Percentiles rank a stretch among this genome's conserved stretches.
Conservation (phyloP, 53 echinoderm and acorn worm genomes). For the Arbacia lixula region DNA sequence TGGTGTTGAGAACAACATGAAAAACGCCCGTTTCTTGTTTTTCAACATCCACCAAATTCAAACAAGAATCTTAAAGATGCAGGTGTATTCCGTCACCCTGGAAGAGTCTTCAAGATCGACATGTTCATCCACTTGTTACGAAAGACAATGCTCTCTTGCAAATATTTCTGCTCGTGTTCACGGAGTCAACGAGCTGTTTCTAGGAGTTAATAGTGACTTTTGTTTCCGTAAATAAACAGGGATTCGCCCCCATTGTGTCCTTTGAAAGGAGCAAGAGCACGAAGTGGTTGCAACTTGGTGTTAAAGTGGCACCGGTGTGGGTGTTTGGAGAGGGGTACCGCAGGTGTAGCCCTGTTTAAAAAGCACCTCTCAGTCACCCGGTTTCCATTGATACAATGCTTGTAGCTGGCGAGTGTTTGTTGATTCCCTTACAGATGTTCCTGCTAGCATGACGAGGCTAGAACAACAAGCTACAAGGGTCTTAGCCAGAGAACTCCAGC, state of each 20-base stretch:
- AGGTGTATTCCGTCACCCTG: no score
- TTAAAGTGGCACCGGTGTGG: no score
- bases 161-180: no score
- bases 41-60: no score
- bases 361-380: slow-evolving; percentile 1
- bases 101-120: no score
- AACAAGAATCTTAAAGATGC: no score
- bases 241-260: neutral
- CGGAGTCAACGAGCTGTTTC: no score
- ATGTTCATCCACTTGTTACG: no score
- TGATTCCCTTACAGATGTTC: slow-evolving; percentile 47
- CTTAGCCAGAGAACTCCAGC: slow-evolving; percentile 9
- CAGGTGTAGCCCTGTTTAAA: slow-evolving; percentile 31
- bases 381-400: neutral
- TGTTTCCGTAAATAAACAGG: slow-evolving; percentile 19
- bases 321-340: no score
- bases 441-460: slow-evolving; percentile 29
- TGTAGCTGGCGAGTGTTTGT: slow-evolving; percentile 26
- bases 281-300: slow-evolving; percentile 30
- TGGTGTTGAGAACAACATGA: no score
- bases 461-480: slow-evolving; percentile 23
- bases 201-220: neutral
- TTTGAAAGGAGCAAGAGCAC: neutral
- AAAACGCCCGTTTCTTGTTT: no score
- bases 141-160: no score